Conservation (phyloP, 2,113 vertebrate genomes). For the Motacilla alba region DNA sequence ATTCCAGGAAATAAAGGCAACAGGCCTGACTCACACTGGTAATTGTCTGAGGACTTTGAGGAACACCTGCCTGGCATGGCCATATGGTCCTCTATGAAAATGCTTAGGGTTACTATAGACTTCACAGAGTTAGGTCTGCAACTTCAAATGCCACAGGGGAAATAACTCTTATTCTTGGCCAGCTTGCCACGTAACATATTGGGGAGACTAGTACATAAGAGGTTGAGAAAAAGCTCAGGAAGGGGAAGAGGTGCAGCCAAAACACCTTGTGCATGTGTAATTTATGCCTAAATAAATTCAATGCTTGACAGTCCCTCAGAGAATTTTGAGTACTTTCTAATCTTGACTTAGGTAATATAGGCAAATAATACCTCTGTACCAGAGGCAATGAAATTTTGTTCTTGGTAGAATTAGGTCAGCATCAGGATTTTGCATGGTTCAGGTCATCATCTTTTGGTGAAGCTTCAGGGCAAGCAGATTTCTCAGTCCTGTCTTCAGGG, state of each 20-base stretch:
- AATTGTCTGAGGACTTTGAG: not conserved
- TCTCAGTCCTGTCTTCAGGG: not conserved
- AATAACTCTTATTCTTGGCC: not conserved
- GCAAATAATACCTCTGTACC: not conserved
- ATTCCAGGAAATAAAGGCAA: not conserved
- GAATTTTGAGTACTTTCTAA: not conserved
- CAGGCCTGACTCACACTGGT: not conserved
- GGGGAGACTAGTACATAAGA: not conserved
- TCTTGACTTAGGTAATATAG: not conserved
- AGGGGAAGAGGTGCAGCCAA: not conserved
- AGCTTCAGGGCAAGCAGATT: not conserved
- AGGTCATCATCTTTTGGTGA: not conserved
- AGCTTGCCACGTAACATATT: not conserved
- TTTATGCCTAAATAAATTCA: not conserved
- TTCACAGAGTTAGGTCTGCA: not conserved
- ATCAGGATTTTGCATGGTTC: not conserved
- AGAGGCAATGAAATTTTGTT: not conserved
- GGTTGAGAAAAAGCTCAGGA: not conserved
- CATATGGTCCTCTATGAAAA: not conserved
- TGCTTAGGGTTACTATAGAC: not conserved
- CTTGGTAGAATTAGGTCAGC: not conserved
- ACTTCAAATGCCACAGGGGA: not conserved
- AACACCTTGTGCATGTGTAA: not conserved
- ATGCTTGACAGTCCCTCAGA: not conserved
- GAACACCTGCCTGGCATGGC: not conserved